These are phyloP conservation scores for Dicycla oo DNA, from an alignment of 2,888 invertebrate species.

Conservation along the genomic window DNA sequence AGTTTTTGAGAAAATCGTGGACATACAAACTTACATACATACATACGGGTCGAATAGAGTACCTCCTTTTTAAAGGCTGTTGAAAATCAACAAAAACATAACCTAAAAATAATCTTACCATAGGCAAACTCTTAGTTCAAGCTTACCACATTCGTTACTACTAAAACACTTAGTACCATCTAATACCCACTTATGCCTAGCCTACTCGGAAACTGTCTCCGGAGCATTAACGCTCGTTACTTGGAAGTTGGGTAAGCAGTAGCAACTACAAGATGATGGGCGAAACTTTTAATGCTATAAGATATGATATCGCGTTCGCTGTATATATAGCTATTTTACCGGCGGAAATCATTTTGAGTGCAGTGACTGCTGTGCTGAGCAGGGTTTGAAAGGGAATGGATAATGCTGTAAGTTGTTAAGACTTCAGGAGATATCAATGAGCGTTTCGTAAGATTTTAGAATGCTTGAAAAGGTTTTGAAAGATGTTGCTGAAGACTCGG, in stretches of 20 bases:
- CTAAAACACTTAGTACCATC: conserved; percentile 66
- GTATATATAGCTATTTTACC: conserved; percentile 26
- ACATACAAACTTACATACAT: too few relatives aligned
- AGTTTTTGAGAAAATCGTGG: too few relatives aligned
- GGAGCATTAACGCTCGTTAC: conserved; percentile 65
- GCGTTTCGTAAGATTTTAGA: neutral
- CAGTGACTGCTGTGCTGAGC: neutral
- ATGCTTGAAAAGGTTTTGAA: neutral
- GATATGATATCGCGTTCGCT: conserved; percentile 46
- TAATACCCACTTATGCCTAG: conserved; percentile 68
- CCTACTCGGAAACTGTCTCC: conserved; percentile 70
- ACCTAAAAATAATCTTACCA: neutral
- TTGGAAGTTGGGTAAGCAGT: conserved; percentile 63
- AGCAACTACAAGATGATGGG: conserved; percentile 63
- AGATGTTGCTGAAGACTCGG: neutral
- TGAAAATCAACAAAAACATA: neutral
- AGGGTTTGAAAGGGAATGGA: neutral
- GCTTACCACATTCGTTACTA: conserved; percentile 61
- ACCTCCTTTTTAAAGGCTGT: too few relatives aligned
- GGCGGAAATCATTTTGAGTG: conserved; percentile 23
- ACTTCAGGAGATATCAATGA: neutral
- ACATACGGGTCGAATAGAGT: too few relatives aligned
- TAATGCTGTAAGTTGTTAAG: neutral
- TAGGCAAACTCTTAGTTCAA: conserved; percentile 35
- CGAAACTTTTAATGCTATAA: conserved; percentile 63